Evolutionary conservation across 2,113 vertebrate species (phyloP).

Genomic region (Colistium nudipinnis): DNA sequence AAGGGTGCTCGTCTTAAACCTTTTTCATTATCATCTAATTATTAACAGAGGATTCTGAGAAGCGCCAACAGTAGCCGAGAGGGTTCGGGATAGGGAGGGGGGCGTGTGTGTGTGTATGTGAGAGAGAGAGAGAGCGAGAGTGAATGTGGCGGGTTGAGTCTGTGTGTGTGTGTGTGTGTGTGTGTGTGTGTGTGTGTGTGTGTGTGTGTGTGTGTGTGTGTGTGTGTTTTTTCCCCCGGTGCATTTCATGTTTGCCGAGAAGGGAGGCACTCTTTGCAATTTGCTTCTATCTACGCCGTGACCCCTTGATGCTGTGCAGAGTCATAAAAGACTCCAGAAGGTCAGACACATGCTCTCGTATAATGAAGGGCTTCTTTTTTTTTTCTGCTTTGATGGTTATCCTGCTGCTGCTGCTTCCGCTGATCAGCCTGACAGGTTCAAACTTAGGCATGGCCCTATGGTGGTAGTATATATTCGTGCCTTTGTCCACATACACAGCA

Average conservation of each 20-base stretch:
- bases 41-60: slow-evolving; percentile 76
- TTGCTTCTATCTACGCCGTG: slow-evolving; percentile 57
- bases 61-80: slow-evolving; percentile 58
- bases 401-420: slow-evolving; percentile 25
- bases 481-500: no score
- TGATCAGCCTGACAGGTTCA: slow-evolving; percentile 23
- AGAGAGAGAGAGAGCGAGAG: not conserved
- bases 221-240: slow-evolving; percentile 36
- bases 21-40: slow-evolving; percentile 81
- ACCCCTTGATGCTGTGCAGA: slow-evolving; percentile 52
- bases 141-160: not conserved
- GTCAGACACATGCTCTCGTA: slow-evolving; percentile 62
- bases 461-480: no score
- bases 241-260: slow-evolving; percentile 60
- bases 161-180: slow-evolving; percentile 21
- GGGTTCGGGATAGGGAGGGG: slow-evolving; percentile 16
- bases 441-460: not conserved
- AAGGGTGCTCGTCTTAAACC: slow-evolving; percentile 67
- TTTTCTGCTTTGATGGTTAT: slow-evolving; percentile 48
- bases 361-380: slow-evolving; percentile 58
- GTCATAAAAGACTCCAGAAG: slow-evolving; percentile 63
- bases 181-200: not conserved
- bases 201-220: slow-evolving; percentile 25
- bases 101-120: not conserved
- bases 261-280: slow-evolving; percentile 61